Percentiles rank a stretch among this genome's conserved stretches.
These are phyloP conservation scores for Potamarius usumacintae DNA, from an alignment of 2,113 vertebrate species.

Conservation along the genomic window DNA sequence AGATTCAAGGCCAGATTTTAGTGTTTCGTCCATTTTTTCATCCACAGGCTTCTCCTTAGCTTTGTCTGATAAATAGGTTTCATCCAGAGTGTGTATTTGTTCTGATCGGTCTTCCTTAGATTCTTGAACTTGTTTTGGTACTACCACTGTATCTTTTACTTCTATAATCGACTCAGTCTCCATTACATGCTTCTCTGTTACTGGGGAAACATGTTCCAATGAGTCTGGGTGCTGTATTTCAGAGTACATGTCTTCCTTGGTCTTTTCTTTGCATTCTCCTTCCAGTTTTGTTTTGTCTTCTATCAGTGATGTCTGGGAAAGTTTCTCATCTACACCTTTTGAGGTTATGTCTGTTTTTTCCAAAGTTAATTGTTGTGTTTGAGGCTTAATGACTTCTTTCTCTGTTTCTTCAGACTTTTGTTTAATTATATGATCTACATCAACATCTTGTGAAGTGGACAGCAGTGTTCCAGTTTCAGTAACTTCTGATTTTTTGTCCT, in stretches of 20 bases:
- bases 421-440: conserved; percentile 11
- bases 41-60: conserved; percentile 51
- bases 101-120: conserved; percentile 31
- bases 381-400: background rate
- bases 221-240: background rate
- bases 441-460: conserved; percentile 6
- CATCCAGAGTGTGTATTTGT: background rate
- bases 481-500: conserved; percentile 15
- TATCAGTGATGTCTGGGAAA: conserved; percentile 2
- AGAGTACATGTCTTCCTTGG: background rate
- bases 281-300: conserved; percentile 36
- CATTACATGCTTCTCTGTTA: conserved; percentile 33
- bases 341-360: conserved; percentile 33
- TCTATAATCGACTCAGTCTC: conserved; percentile 1
- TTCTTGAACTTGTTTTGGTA: conserved; percentile 19
- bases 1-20: conserved; percentile 16
- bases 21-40: background rate
- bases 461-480: conserved; percentile 18
- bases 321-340: conserved; percentile 21
- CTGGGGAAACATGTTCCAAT: background rate
- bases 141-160: conserved; percentile 16
- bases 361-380: conserved; percentile 23
- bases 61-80: conserved; percentile 22
- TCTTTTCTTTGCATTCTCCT: conserved; percentile 19
- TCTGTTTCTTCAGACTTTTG: conserved; percentile 20